Evolutionary conservation across 2,888 invertebrate genomes (phyloP), one percentile per base, ranked within the genome.

Genomic region (Epinotia nisella): DNA sequence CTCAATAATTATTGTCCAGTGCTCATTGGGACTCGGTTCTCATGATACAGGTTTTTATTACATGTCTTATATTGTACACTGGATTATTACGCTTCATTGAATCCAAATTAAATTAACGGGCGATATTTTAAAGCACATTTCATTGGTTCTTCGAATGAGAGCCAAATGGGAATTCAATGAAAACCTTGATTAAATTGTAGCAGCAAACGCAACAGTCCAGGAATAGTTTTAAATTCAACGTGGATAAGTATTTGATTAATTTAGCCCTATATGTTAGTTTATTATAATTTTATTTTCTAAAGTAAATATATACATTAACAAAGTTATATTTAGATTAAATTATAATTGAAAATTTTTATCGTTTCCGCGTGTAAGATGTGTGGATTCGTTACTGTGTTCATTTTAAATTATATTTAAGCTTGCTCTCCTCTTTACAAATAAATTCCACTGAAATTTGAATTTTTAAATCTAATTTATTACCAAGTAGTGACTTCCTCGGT

Each of bases 1-100:
- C 78, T 76, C 76, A 75, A 77, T 80, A 80, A 83, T 82, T 79
- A 81, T 80, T 77, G 76, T 76, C 74, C 75, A 76, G 76, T 74
- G 62, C 68, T 75, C 75, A 78, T 73, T 76, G 70, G 75, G 74
- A 71, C 66, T 71, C 60, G 62, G 71, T 81, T 81, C 80, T 75
- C 79, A 82, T 76, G 76, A 74, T 70, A 76, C 77, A 61, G 74
- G 62, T 62, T 69, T 56, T 56, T 41, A 66, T 66, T 41, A 66
- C 41, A 66, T 56, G 56, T 56, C 21, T 24, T 66, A 56, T 55
- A 61, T 69, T 55, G 61, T 61, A 67, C 45, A 59, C 49, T 62
- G 55, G 55, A 62, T 70, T 70, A 70, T 62, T 39, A 62, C 29
- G 56, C 56, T 41, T 70, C 62, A 70, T 59, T 67, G 56, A 59